These are phyloP conservation scores for Megalops atlanticus DNA, from an alignment of 2,113 vertebrate species.

Conservation along the genomic window DNA sequence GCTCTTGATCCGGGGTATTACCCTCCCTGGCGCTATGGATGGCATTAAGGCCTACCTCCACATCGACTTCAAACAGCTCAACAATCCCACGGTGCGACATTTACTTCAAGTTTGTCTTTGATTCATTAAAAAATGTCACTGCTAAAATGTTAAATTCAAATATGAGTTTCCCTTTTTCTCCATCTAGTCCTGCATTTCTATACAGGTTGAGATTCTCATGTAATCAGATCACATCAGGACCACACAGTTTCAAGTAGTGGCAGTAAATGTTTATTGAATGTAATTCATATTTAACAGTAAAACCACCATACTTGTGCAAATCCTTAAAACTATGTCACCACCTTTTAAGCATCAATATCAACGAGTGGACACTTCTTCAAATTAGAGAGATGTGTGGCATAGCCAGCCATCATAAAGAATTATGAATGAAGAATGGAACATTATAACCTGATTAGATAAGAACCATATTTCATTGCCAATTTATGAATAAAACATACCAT, in stretches of 20 bases:
- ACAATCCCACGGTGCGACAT: slow-evolving; percentile 85
- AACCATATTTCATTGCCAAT: too few relatives aligned
- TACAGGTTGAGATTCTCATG: neutral
- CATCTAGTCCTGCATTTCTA: too few relatives aligned
- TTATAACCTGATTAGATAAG: too few relatives aligned
- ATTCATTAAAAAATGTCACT: neutral
- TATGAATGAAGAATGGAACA: neutral
- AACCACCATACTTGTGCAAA: too few relatives aligned
- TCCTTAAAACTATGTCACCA: too few relatives aligned
- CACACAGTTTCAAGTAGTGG: too few relatives aligned
- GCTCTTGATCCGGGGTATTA: slow-evolving; percentile 89
- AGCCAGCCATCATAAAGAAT: too few relatives aligned
- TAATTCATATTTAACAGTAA: neutral
- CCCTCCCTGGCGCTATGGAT: slow-evolving; percentile 85
- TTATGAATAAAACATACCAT: too few relatives aligned
- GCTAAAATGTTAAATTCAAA: neutral
- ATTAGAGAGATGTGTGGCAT: too few relatives aligned
- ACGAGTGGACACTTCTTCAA: too few relatives aligned
- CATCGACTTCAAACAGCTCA: slow-evolving; percentile 88
- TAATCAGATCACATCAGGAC: neutral
- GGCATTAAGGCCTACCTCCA: slow-evolving; percentile 93
- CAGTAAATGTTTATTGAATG: neutral
- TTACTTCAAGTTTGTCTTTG: neutral
- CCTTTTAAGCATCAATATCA: too few relatives aligned
- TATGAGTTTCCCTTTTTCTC: neutral